phyloP scores from a whole-genome alignment of 2,888 invertebrate species.

The Alsophila aescularia region DNA sequence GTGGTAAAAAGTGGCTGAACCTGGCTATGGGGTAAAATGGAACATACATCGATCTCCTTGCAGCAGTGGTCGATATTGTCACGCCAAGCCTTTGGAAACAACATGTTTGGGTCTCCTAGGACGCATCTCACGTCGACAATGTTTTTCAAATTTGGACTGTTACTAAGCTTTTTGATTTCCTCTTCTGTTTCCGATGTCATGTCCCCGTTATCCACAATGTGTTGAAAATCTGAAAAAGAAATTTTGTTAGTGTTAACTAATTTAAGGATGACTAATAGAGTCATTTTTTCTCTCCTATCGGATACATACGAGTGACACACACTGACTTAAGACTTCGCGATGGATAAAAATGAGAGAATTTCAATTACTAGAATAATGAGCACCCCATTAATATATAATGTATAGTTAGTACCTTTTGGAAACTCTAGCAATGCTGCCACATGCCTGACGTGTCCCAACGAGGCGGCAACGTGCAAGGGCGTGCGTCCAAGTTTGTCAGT shows the following conservation, averaged over 20 bases:
- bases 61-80: constrained; percentile 43
- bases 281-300: too few species aligned
- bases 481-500: constrained; percentile 61
- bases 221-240: constrained; percentile 19
- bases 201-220: constrained; percentile 11
- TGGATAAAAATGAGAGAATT: too few species aligned
- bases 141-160: constrained; percentile 20
- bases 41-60: constrained; percentile 38
- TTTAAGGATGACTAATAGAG: too few species aligned
- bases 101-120: constrained; percentile 21
- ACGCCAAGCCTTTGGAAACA: constrained; percentile 36
- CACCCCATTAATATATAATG: too few species aligned
- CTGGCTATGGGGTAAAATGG: too few species aligned
- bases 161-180: constrained; percentile 28
- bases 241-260: too few species aligned
- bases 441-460: constrained; percentile 55
- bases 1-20: too few species aligned
- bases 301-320: too few species aligned
- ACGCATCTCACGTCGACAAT: constrained; percentile 39
- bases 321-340: too few species aligned
- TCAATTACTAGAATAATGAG: too few species aligned
- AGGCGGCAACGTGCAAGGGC: constrained; percentile 67
- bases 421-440: constrained; percentile 50
- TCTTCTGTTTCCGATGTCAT: constrained; percentile 22
- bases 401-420: constrained; percentile 40